Conservation (phyloP, 2,888 invertebrate genomes). For the Epirrhoe tristata region DNA sequence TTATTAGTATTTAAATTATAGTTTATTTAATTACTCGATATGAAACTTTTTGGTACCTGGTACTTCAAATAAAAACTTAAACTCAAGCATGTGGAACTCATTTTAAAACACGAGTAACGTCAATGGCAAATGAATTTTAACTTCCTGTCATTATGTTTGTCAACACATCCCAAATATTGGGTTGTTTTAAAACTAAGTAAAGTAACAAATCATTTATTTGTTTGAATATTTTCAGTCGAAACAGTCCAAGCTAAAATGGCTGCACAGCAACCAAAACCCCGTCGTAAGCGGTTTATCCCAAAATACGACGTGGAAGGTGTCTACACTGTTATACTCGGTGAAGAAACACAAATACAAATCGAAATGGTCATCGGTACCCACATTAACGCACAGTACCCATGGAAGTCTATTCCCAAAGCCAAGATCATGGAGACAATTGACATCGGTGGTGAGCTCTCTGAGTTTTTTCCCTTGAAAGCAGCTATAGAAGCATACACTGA, state of each 20-base stretch:
- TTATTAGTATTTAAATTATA: too few relatives aligned
- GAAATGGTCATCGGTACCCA: slow-evolving; percentile 88
- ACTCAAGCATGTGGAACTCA: background rate
- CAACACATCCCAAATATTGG: slow-evolving; percentile 1
- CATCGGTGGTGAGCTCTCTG: slow-evolving; percentile 80
- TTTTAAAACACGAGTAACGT: slow-evolving; percentile 1
- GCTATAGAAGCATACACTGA: slow-evolving; percentile 69
- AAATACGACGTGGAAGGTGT: slow-evolving; percentile 86
- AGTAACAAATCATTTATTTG: background rate
- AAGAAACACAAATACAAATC: slow-evolving; percentile 86
- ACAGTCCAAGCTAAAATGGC: slow-evolving; percentile 46
- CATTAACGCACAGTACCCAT: slow-evolving; percentile 90
- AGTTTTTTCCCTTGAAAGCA: slow-evolving; percentile 69
- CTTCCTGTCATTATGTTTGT: background rate
- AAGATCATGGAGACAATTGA: slow-evolving; percentile 87
- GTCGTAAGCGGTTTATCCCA: slow-evolving; percentile 76
- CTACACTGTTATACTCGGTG: slow-evolving; percentile 78
- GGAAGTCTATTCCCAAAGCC: slow-evolving; percentile 87
- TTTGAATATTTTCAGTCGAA: slow-evolving; percentile 52
- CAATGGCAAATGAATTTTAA: slow-evolving; percentile 7
- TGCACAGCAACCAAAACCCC: slow-evolving; percentile 55
- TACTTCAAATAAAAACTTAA: background rate
- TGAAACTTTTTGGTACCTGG: slow-evolving; percentile 1
- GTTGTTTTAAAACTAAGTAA: background rate
- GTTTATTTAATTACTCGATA: too few relatives aligned